Percentiles rank a stretch among this genome's conserved stretches.
phyloP scores from a whole-genome alignment of 2,113 vertebrate species.

The Tetraodon nigroviridis region DNA sequence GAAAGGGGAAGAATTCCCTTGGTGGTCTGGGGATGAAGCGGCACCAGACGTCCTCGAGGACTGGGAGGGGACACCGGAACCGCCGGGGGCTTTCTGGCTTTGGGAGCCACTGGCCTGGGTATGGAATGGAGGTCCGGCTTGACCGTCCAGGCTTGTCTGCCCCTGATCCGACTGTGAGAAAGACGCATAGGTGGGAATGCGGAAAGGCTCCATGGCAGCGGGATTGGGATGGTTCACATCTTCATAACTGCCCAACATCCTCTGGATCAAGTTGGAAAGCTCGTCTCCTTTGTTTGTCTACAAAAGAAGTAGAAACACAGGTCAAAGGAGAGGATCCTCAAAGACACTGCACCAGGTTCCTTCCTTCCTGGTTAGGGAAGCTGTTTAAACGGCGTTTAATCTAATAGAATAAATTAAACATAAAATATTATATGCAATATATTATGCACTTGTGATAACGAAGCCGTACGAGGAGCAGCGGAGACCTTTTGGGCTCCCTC shows the following conservation, averaged over 20 bases:
- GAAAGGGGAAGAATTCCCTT: slow-evolving; percentile 51
- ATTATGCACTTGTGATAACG: background rate
- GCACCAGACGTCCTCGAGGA: slow-evolving; percentile 52
- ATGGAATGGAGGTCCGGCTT: slow-evolving; percentile 69
- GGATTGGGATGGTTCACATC: slow-evolving; percentile 76
- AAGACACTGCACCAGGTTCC: background rate
- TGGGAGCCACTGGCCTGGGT: slow-evolving; percentile 38
- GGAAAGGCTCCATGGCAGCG: slow-evolving; percentile 56
- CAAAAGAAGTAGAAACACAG: slow-evolving; percentile 39
- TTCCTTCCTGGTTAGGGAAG: too few species aligned
- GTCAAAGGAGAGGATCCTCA: background rate
- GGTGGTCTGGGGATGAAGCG: slow-evolving; percentile 27
- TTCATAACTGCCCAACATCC: slow-evolving; percentile 91
- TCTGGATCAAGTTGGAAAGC: slow-evolving; percentile 87
- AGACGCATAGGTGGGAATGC: slow-evolving; percentile 46
- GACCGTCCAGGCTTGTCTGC: slow-evolving; percentile 57
- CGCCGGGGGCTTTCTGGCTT: slow-evolving; percentile 26
- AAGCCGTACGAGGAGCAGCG: slow-evolving; percentile 1
- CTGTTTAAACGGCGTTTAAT: too few species aligned
- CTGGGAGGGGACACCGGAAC: slow-evolving; percentile 50
- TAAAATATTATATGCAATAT: too few species aligned
- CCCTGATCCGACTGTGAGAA: slow-evolving; percentile 54
- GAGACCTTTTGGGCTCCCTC: background rate
- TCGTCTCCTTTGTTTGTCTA: slow-evolving; percentile 90
- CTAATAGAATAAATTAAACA: too few species aligned